Percentiles rank a stretch among this genome's conserved stretches.
These are phyloP conservation scores for Eulemur albifrons DNA, from an alignment of 2,797 vertebrate genomes.

Conservation along the genomic window DNA sequence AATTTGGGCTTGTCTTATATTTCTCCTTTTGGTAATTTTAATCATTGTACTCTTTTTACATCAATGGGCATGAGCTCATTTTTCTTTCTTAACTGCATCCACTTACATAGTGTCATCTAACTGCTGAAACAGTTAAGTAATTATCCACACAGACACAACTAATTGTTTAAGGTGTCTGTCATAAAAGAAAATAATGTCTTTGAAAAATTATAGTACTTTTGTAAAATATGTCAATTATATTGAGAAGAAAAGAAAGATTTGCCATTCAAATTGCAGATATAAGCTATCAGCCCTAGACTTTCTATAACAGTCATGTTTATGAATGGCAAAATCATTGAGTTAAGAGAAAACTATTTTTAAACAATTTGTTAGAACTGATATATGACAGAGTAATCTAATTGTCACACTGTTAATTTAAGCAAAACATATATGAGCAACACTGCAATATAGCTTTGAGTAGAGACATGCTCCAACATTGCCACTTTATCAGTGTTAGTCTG, in stretches of 20 bases:
- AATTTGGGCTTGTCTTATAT: background rate
- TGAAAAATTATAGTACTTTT: slow-evolving; percentile 37
- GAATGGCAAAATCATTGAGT: slow-evolving; percentile 27
- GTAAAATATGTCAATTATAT: slow-evolving; percentile 39
- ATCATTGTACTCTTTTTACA: background rate
- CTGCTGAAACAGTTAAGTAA: slow-evolving; percentile 10
- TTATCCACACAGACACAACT: slow-evolving; percentile 1
- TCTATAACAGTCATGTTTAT: slow-evolving; percentile 22
- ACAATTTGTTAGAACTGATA: slow-evolving; percentile 34
- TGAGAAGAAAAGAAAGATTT: slow-evolving; percentile 43
- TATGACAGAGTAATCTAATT: background rate
- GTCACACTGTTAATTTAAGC: slow-evolving; percentile 27
- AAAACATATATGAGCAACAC: slow-evolving; percentile 3
- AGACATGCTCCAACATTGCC: slow-evolving; percentile 52
- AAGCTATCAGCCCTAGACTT: slow-evolving; percentile 13
- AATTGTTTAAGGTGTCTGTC: slow-evolving; percentile 43
- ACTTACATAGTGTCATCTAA: background rate
- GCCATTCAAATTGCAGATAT: slow-evolving; percentile 34
- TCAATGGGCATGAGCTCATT: slow-evolving; percentile 6
- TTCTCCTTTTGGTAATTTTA: slow-evolving; percentile 32
- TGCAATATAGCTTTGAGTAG: slow-evolving; percentile 51
- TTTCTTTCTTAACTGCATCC: slow-evolving; percentile 15
- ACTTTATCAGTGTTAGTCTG: slow-evolving; percentile 53
- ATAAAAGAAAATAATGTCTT: slow-evolving; percentile 44
- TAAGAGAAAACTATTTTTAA: slow-evolving; percentile 38